Percentiles rank a stretch among this genome's conserved stretches.
These are phyloP conservation scores for Phrixothrix hirtus DNA, from an alignment of 2,888 invertebrate species.

Conservation along the genomic window DNA sequence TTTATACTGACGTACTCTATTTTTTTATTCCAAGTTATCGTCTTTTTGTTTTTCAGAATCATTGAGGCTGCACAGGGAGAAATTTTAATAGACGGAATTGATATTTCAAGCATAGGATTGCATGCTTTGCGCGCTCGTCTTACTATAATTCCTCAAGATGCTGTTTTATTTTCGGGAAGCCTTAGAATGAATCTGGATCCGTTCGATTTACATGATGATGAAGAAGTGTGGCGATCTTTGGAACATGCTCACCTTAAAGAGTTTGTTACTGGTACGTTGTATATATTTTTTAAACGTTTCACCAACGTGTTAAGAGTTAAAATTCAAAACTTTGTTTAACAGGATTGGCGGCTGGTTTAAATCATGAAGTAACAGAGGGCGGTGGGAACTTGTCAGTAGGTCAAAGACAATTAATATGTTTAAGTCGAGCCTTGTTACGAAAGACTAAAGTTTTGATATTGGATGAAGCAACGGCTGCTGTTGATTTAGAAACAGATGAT, in stretches of 20 bases:
- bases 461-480: constrained; percentile 89
- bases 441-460: constrained; percentile 85
- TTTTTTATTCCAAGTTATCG: too few relatives aligned
- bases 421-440: constrained; percentile 81
- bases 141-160: constrained; percentile 91
- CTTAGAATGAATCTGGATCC: constrained; percentile 93
- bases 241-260: constrained; percentile 87
- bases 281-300: too few relatives aligned
- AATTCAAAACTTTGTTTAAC: too few relatives aligned
- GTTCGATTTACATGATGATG: constrained; percentile 76
- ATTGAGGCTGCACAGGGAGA: constrained; percentile 82
- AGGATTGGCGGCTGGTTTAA: constrained; percentile 74
- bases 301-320: too few relatives aligned
- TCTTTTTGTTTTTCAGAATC: constrained; percentile 67
- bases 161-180: constrained; percentile 91
- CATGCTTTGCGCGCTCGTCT: constrained; percentile 82
- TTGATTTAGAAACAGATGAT: constrained; percentile 89
- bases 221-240: constrained; percentile 84
- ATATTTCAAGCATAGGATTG: constrained; percentile 79
- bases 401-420: constrained; percentile 83
- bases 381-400: constrained; percentile 92
- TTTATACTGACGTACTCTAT: too few relatives aligned
- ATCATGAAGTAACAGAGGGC: constrained; percentile 86
- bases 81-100: constrained; percentile 82
- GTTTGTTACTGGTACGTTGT: constrained; percentile 76